Percentiles rank a stretch among this genome's conserved stretches.
Evolutionary conservation across 2,797 vertebrate genomes (phyloP).

Genomic region (Takifugu rubripes): DNA sequence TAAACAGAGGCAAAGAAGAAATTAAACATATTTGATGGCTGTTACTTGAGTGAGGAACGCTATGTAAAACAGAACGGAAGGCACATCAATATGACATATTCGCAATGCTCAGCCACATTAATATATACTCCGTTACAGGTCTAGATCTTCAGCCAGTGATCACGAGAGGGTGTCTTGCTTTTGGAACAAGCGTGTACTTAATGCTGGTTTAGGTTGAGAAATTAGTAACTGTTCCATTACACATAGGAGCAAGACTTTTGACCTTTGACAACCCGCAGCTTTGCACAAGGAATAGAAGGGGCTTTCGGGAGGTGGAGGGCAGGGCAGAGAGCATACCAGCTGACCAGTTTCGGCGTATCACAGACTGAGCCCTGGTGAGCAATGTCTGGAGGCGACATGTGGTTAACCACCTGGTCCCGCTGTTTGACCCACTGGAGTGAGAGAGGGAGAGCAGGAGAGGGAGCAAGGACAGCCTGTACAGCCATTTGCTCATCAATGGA

Average conservation of each 20-base stretch:
- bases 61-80: too few relatives aligned
- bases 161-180: not conserved
- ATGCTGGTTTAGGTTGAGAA: slow-evolving; percentile 30
- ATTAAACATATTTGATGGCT: too few relatives aligned
- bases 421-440: slow-evolving; percentile 75
- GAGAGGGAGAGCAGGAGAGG: slow-evolving; percentile 33
- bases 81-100: too few relatives aligned
- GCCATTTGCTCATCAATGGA: slow-evolving; percentile 81
- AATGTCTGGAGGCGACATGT: slow-evolving; percentile 72
- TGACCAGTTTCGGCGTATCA: slow-evolving; percentile 64
- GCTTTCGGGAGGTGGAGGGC: slow-evolving; percentile 57
- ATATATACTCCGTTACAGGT: not conserved
- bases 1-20: too few relatives aligned
- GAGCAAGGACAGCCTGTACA: slow-evolving; percentile 66
- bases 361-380: slow-evolving; percentile 49
- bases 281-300: slow-evolving; percentile 47
- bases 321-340: slow-evolving; percentile 66
- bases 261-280: slow-evolving; percentile 70
- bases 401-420: slow-evolving; percentile 79
- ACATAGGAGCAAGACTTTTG: slow-evolving; percentile 67
- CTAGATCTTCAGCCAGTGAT: not conserved
- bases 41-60: too few relatives aligned
- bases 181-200: slow-evolving; percentile 26
- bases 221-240: slow-evolving; percentile 53
- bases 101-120: too few relatives aligned